phyloP scores from a whole-genome alignment of 2,113 vertebrate species.

The Nothobranchius kuhntae region DNA sequence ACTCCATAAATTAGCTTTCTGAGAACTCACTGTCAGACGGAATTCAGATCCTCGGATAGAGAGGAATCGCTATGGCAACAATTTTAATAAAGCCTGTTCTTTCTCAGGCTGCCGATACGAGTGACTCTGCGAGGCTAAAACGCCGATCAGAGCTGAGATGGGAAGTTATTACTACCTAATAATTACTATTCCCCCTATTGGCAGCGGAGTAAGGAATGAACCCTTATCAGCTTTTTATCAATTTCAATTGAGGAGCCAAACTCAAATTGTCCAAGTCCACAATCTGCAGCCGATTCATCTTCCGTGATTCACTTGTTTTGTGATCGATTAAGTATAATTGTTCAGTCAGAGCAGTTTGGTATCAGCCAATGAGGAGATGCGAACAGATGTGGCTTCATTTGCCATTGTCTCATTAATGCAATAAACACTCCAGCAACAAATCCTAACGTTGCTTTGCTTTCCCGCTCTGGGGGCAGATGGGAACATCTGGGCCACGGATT shows the following conservation, averaged over 20 bases:
- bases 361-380: slow-evolving; percentile 90
- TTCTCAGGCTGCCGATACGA: slow-evolving; percentile 78
- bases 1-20: slow-evolving; percentile 65
- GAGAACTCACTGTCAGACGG: slow-evolving; percentile 58
- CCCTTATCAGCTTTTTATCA: slow-evolving; percentile 89
- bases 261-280: slow-evolving; percentile 87
- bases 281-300: slow-evolving; percentile 95
- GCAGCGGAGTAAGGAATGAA: slow-evolving; percentile 87
- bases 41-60: slow-evolving; percentile 76
- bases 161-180: slow-evolving; percentile 91
- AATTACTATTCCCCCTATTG: slow-evolving; percentile 91
- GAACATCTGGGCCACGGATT: slow-evolving; percentile 87
- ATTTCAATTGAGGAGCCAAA: slow-evolving; percentile 92
- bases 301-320: slow-evolving; percentile 98
- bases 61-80: slow-evolving; percentile 85
- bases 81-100: slow-evolving; percentile 74
- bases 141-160: slow-evolving; percentile 91
- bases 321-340: slow-evolving; percentile 98
- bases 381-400: slow-evolving; percentile 93
- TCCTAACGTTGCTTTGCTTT: slow-evolving; percentile 86
- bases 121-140: slow-evolving; percentile 87
- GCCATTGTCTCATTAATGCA: slow-evolving; percentile 98
- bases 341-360: slow-evolving; percentile 95
- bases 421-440: slow-evolving; percentile 92
- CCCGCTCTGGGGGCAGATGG: slow-evolving; percentile 77